Conservation (phyloP, 2,113 vertebrate genomes). For the Chloebia gouldiae region DNA sequence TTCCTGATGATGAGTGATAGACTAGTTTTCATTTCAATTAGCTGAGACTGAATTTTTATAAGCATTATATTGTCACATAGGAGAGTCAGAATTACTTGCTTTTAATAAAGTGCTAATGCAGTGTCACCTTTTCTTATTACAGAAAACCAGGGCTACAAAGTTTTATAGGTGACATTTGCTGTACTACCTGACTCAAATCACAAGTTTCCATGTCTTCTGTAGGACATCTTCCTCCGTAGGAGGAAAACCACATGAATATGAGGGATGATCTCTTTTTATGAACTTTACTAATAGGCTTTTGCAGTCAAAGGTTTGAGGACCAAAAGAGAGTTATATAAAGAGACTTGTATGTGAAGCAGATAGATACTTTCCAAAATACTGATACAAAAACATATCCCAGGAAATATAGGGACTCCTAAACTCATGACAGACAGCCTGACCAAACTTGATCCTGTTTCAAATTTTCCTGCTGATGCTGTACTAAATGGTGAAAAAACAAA, state of each 20-base stretch:
- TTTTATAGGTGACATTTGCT: background rate
- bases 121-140: background rate
- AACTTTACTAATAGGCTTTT: background rate
- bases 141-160: background rate
- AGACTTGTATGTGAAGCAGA: background rate
- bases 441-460: background rate
- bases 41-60: background rate
- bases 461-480: background rate
- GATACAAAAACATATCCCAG: background rate
- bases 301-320: background rate
- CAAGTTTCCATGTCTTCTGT: background rate
- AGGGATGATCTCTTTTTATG: background rate
- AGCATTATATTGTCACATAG: background rate
- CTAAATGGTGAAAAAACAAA: background rate
- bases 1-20: background rate
- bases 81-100: background rate
- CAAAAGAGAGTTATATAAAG: background rate
- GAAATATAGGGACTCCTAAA: background rate
- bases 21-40: background rate
- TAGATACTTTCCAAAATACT: background rate
- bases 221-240: background rate
- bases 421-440: background rate
- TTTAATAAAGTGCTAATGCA: background rate
- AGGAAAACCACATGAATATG: background rate
- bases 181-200: background rate